Evolutionary conservation across 1,140 invertebrate species (phyloP), one percentile per base, ranked within the genome.

Genomic region (Diplogasteroides magnus): DNA sequence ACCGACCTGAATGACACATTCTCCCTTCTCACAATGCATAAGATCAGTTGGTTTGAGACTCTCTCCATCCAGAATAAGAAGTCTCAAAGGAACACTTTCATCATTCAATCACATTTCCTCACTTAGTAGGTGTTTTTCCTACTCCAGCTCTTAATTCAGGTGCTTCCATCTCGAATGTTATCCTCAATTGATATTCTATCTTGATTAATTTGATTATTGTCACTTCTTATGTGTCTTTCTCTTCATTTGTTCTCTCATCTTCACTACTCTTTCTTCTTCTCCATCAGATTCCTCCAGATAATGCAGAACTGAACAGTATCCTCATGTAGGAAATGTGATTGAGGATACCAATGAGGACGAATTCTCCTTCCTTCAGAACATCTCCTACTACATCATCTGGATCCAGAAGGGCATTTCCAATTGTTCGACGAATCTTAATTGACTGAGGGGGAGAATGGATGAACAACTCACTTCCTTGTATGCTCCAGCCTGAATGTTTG

Each of bases 11-110:
- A 76, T 72, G 3, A 64, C 29, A 65, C 76, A 78, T 23, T 75
- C 66, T 67, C 78, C 78, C 23, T 76, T 69, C 25, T 77, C 75
- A 59, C 78, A 80, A 28, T 76, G 68, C 2, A 80, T 76, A n/a
- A 80, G 69, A 72, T 80, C 78, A 25, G 66, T 59, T 6, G 76
- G 63, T 14, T 61, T 65, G 19, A 80, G 68, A 60, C 65, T 74
- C 59, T 80, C 71, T 57, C 78, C 78, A 55, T 80, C 78, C 57
- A 80, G 64, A 25, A 78, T 60, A 14, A 80, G 56, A 0, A 71
- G 31, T 37, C 28, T n/a, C n/a, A n/a, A n/a, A n/a, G n/a, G n/a
- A n/a, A n/a, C n/a, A n/a, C n/a, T n/a, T n/a, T n/a, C n/a, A n/a
- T n/a, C n/a, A n/a, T n/a, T n/a, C n/a, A n/a, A n/a, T n/a, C n/a